phyloP scores from a whole-genome alignment of 2,797 vertebrate species.

The Microtus obscurus region DNA sequence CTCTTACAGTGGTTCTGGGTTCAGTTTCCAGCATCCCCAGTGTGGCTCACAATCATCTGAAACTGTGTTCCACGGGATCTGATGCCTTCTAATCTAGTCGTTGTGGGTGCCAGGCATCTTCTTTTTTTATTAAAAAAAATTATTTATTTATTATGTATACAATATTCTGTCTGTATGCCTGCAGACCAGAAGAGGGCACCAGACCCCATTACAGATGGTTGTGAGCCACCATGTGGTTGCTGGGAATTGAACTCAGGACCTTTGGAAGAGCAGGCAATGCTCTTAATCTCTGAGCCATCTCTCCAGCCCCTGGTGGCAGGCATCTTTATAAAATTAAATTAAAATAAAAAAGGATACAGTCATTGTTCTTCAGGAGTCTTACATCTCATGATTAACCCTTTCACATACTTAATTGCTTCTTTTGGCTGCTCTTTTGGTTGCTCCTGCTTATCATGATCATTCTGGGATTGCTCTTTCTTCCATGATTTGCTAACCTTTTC shows the following conservation, averaged over 20 bases:
- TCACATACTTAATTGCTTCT: not conserved
- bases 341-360: not conserved
- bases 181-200: no score
- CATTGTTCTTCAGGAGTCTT: not conserved
- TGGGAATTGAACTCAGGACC: no score
- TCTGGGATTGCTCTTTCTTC: not conserved
- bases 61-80: no score
- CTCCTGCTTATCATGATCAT: not conserved
- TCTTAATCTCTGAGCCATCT: no score
- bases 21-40: not conserved
- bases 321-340: not conserved
- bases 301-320: not conserved
- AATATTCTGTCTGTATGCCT: no score
- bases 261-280: no score
- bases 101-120: not conserved
- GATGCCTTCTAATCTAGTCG: not conserved
- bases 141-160: no score
- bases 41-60: not conserved
- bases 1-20: not conserved
- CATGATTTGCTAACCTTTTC: not conserved
- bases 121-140: no score
- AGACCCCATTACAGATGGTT: no score
- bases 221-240: no score
- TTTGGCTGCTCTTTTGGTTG: no score
- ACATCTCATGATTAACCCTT: not conserved